Percentiles rank a stretch among this genome's conserved stretches.
Evolutionary conservation across 1,140 invertebrate species (phyloP).

Genomic region (Drosophila takahashii): DNA sequence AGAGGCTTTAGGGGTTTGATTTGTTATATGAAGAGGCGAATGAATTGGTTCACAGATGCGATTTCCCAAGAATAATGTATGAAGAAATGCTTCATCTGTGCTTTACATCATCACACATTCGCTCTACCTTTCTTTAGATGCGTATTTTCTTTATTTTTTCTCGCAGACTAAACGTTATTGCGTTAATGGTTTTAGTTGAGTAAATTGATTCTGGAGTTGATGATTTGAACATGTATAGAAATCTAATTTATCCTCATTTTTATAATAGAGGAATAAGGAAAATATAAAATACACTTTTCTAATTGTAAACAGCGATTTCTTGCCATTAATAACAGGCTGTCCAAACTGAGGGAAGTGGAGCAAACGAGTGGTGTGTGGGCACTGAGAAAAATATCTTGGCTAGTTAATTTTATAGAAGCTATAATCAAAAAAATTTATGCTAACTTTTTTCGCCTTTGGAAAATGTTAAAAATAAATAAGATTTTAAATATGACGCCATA

Average conservation of each 20-base stretch:
- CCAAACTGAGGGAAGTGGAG: not conserved
- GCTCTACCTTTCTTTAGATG: slow-evolving; percentile 25
- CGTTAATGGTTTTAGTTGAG: slow-evolving; percentile 8
- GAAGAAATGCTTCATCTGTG: not conserved
- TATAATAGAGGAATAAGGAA: not conserved
- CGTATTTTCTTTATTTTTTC: slow-evolving; percentile 1
- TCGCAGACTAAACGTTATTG: slow-evolving; percentile 19
- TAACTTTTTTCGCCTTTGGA: no score
- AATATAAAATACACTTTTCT: not conserved
- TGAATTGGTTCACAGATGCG: not conserved
- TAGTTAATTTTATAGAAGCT: not conserved
- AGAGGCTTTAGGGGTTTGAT: not conserved
- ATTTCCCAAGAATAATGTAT: not conserved
- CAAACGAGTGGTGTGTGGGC: not conserved
- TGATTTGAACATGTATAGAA: not conserved
- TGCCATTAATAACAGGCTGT: not conserved
- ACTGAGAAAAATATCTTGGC: not conserved
- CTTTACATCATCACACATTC: slow-evolving; percentile 1
- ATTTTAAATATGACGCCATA: no score
- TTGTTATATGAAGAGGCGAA: not conserved
- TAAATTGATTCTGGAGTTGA: slow-evolving; percentile 3
- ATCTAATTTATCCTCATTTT: not conserved
- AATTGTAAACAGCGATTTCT: not conserved
- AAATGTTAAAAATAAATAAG: no score
- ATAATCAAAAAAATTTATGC: no score